These are phyloP conservation scores for Rachycentron canadum DNA, from an alignment of 2,797 vertebrate genomes.

Conservation along the genomic window DNA sequence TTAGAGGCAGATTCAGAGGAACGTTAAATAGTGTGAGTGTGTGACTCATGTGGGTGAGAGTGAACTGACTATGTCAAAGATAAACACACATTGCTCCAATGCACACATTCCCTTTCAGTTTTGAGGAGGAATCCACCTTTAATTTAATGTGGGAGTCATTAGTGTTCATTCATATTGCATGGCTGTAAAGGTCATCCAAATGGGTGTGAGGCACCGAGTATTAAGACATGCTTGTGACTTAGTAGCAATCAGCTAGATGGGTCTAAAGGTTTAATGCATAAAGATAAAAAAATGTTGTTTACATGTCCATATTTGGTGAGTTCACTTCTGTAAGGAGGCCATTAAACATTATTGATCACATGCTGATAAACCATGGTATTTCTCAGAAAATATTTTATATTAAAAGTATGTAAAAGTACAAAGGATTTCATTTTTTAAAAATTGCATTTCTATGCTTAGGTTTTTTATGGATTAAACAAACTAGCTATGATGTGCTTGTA, in stretches of 20 bases:
- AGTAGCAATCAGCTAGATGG: conserved; percentile 19
- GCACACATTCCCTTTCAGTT: neutral
- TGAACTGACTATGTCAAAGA: neutral
- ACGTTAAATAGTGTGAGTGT: neutral
- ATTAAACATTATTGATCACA: neutral
- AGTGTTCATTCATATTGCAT: neutral
- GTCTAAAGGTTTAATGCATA: conserved; percentile 65
- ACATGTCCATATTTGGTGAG: neutral
- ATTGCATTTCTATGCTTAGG: neutral
- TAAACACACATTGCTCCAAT: neutral
- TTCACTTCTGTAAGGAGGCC: neutral
- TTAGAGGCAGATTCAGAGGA: conserved; percentile 1
- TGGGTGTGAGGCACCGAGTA: conserved; percentile 47
- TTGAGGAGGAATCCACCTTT: no score
- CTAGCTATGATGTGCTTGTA: neutral
- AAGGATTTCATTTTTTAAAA: no score
- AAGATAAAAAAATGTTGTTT: conserved; percentile 29
- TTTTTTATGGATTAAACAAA: no score
- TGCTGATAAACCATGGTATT: neutral
- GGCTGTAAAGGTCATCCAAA: neutral
- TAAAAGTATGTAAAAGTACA: no score
- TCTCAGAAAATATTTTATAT: neutral
- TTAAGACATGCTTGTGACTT: conserved; percentile 17
- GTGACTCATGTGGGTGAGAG: neutral
- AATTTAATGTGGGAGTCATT: no score